These are phyloP conservation scores for Labroides dimidiatus DNA, from an alignment of 2,797 vertebrate species.

Conservation along the genomic window DNA sequence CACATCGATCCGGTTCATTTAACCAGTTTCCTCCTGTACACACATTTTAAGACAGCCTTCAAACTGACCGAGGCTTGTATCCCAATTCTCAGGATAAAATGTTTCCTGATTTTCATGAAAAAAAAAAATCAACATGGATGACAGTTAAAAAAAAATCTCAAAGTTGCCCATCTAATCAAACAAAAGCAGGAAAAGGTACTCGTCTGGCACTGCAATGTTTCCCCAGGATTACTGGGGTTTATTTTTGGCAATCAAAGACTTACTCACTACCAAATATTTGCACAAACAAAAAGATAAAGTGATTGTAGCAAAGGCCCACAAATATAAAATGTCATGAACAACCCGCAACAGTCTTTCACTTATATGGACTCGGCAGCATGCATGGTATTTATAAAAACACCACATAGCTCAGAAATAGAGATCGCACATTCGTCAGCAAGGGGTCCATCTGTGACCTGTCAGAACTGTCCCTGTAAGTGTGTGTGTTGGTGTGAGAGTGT, in stretches of 20 bases:
- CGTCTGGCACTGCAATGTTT: slow-evolving; percentile 44
- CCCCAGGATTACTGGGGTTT: slow-evolving; percentile 11
- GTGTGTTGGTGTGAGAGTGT: slow-evolving; percentile 4
- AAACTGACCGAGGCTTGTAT: not conserved
- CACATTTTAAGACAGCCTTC: slow-evolving; percentile 33
- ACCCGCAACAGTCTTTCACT: slow-evolving; percentile 63
- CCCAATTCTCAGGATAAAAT: slow-evolving; percentile 19
- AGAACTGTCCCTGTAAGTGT: slow-evolving; percentile 43
- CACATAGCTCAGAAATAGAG: slow-evolving; percentile 81
- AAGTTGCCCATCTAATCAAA: slow-evolving; percentile 23
- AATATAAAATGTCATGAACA: slow-evolving; percentile 60
- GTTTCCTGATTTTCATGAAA: slow-evolving; percentile 7
- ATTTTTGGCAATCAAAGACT: slow-evolving; percentile 48
- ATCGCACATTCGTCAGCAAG: slow-evolving; percentile 80
- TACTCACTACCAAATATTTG: slow-evolving; percentile 48
- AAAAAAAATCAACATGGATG: slow-evolving; percentile 33
- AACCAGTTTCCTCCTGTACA: slow-evolving; percentile 14
- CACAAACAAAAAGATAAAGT: slow-evolving; percentile 50
- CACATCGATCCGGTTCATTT: slow-evolving; percentile 28
- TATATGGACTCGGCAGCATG: slow-evolving; percentile 78
- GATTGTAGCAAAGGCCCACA: slow-evolving; percentile 47
- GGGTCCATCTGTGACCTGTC: slow-evolving; percentile 68
- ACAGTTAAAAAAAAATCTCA: slow-evolving; percentile 3
- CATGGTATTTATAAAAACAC: slow-evolving; percentile 74
- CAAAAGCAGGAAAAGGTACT: slow-evolving; percentile 30